phyloP scores from a whole-genome alignment of 2,113 vertebrate genomes.

The Lethenteron camtschaticum region DNA sequence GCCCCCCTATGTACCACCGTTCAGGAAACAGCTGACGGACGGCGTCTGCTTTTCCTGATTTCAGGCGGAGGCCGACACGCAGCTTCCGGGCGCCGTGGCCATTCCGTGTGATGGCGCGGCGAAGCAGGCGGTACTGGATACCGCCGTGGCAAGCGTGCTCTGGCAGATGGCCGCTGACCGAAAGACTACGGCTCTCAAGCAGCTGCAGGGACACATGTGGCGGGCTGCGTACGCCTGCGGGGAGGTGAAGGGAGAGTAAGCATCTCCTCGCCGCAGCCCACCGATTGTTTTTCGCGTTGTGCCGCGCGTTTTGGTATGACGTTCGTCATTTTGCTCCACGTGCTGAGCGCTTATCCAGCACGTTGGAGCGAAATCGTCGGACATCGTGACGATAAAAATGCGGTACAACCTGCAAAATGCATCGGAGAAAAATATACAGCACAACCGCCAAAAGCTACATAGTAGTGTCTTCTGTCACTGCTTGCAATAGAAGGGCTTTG shows the following conservation, averaged over 20 bases:
- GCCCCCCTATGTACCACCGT: neutral
- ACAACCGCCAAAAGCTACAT: too few species aligned
- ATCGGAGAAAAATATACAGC: too few species aligned
- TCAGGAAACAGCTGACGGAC: neutral
- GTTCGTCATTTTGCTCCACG: too few species aligned
- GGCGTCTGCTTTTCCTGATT: neutral
- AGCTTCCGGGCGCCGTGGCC: slow-evolving; percentile 37
- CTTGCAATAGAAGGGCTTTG: too few species aligned
- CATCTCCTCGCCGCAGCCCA: slow-evolving; percentile 15
- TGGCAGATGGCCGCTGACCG: slow-evolving; percentile 92
- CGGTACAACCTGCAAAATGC: too few species aligned
- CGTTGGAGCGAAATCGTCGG: too few species aligned
- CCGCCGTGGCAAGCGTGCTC: slow-evolving; percentile 51
- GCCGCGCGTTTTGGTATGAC: too few species aligned
- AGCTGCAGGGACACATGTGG: slow-evolving; percentile 95
- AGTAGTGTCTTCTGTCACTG: too few species aligned
- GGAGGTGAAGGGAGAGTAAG: slow-evolving; percentile 76
- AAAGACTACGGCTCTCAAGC: slow-evolving; percentile 78
- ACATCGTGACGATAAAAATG: too few species aligned
- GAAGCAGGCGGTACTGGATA: slow-evolving; percentile 41
- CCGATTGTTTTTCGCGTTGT: too few species aligned
- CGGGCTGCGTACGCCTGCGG: slow-evolving; percentile 47
- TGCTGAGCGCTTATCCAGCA: too few species aligned
- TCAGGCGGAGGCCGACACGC: slow-evolving; percentile 65
- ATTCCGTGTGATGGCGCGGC: slow-evolving; percentile 49